A percentile compares a stretch with the other conserved stretches of the same genome.
Conservation (phyloP, 1,140 invertebrate species). For the Trichogramma pretiosum region DNA sequence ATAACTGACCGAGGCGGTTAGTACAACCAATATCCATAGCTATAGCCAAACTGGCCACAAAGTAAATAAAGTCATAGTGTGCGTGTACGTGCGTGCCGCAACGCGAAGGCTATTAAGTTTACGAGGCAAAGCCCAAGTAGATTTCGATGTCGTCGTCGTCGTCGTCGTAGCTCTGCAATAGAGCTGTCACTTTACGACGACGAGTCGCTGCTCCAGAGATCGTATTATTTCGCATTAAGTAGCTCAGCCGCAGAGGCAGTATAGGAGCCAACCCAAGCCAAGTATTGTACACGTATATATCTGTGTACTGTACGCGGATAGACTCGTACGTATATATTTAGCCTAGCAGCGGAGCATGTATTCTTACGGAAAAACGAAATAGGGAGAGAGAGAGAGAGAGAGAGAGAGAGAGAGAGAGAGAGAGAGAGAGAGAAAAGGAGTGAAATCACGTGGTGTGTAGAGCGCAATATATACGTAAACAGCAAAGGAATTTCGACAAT, state of each 20-base stretch:
- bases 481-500: too few relatives aligned
- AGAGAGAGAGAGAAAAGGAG: slow-evolving; percentile 8
- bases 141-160: slow-evolving; percentile 18
- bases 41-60: too few relatives aligned
- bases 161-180: too few relatives aligned
- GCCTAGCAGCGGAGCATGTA: neutral
- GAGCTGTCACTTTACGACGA: slow-evolving; percentile 15
- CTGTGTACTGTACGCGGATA: too few relatives aligned
- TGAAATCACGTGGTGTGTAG: too few relatives aligned
- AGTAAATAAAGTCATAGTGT: slow-evolving; percentile 1
- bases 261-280: too few relatives aligned
- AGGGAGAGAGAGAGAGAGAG: neutral
- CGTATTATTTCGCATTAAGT: slow-evolving; percentile 17
- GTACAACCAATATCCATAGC: too few relatives aligned
- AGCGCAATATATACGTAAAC: too few relatives aligned
- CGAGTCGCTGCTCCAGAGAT: slow-evolving; percentile 2
- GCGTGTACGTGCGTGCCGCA: neutral
- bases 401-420: too few relatives aligned
- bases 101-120: slow-evolving; percentile 14
- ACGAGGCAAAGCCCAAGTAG: slow-evolving; percentile 14
- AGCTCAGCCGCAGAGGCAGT: slow-evolving; percentile 6
- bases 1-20: too few relatives aligned
- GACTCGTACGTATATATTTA: too few relatives aligned
- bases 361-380: neutral
- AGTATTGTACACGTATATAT: too few relatives aligned